These are phyloP conservation scores for Etheostoma perlongum DNA, from an alignment of 2,797 vertebrate genomes.

Conservation along the genomic window DNA sequence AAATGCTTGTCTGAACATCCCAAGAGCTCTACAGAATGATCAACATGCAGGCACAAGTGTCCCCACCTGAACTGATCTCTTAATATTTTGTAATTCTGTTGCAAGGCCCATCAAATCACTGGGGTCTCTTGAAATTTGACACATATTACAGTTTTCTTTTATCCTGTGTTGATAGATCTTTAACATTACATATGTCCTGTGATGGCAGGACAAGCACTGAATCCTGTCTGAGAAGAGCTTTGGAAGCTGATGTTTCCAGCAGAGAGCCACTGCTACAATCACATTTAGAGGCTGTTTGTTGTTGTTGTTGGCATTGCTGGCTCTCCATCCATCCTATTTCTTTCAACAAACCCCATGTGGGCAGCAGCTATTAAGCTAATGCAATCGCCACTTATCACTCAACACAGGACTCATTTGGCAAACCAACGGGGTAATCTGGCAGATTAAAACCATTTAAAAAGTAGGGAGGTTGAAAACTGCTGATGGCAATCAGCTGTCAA, in stretches of 20 bases:
- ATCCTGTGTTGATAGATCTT: neutral
- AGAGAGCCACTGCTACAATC: neutral
- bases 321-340: slow-evolving; percentile 46
- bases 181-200: slow-evolving; percentile 2
- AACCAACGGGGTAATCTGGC: slow-evolving; percentile 64
- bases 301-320: slow-evolving; percentile 18
- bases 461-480: slow-evolving; percentile 46
- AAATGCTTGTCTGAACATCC: slow-evolving; percentile 13
- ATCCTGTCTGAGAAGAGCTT: neutral
- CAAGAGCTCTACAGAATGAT: slow-evolving; percentile 11
- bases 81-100: slow-evolving; percentile 8
- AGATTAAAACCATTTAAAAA: slow-evolving; percentile 72
- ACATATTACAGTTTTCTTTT: neutral
- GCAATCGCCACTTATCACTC: slow-evolving; percentile 67
- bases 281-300: neutral
- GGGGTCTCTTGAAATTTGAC: neutral
- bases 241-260: neutral
- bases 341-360: slow-evolving; percentile 65
- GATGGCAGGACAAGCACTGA: slow-evolving; percentile 2
- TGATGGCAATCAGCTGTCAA: slow-evolving; percentile 73
- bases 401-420: slow-evolving; percentile 65
- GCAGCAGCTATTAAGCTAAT: slow-evolving; percentile 72
- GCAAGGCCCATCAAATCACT: neutral
- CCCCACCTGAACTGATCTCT: neutral
- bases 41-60: slow-evolving; percentile 11